Conservation (phyloP, 2,888 invertebrate species). For the Cheilosia impressa region DNA sequence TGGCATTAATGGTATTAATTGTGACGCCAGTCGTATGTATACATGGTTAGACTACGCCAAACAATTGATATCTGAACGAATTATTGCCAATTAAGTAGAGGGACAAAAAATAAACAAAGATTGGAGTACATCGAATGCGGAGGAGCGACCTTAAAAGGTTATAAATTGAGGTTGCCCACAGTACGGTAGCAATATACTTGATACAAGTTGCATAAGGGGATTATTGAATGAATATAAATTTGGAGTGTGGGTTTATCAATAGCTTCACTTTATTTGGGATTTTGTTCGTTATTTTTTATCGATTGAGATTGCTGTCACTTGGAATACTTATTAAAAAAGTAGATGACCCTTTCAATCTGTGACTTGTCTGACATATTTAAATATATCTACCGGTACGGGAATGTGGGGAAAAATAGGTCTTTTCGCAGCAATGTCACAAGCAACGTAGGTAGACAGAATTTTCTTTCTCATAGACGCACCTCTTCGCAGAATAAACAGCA, state of each 20-base stretch:
- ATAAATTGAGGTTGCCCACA: not conserved
- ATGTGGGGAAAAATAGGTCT: too few species aligned
- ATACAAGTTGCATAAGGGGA: not conserved
- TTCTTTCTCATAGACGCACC: too few species aligned
- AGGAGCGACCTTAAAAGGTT: constrained; percentile 11
- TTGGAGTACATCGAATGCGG: not conserved
- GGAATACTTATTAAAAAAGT: not conserved
- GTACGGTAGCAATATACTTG: not conserved
- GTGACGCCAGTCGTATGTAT: not conserved
- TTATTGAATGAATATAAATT: not conserved
- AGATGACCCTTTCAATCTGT: too few species aligned
- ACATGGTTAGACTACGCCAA: not conserved
- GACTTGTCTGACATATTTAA: too few species aligned
- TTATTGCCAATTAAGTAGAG: not conserved
- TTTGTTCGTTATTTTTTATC: not conserved
- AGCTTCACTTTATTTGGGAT: not conserved
- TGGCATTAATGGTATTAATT: not conserved
- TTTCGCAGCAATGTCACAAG: too few species aligned
- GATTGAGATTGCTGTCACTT: not conserved
- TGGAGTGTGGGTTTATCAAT: not conserved
- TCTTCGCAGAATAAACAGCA: too few species aligned
- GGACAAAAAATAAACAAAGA: not conserved
- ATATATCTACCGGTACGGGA: too few species aligned
- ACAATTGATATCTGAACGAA: not conserved
- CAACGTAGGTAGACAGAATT: too few species aligned